Conservation (phyloP, 2,888 invertebrate genomes). For the Sphinx pinastri region DNA sequence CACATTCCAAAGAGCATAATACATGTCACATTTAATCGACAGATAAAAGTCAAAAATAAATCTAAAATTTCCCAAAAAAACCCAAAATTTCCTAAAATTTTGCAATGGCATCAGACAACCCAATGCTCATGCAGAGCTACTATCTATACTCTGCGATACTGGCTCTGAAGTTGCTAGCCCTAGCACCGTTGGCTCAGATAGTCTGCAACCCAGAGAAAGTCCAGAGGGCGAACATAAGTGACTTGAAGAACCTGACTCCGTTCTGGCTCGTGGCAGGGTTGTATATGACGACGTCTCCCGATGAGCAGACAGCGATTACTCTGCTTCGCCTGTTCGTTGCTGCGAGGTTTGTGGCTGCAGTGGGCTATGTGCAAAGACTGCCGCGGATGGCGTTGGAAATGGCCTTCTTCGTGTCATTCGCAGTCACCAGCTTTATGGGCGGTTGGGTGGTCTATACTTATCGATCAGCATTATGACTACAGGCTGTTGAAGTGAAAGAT, state of each 20-base stretch:
- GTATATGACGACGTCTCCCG: slow-evolving; percentile 58
- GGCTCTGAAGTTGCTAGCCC: slow-evolving; percentile 44
- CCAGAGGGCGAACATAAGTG: slow-evolving; percentile 56
- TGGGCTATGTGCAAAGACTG: slow-evolving; percentile 48
- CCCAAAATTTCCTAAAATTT: neutral
- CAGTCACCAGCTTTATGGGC: slow-evolving; percentile 55
- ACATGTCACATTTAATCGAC: too few relatives aligned
- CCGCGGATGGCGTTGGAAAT: slow-evolving; percentile 43
- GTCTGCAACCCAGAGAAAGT: slow-evolving; percentile 49
- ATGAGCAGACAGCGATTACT: slow-evolving; percentile 41
- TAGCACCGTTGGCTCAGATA: slow-evolving; percentile 51
- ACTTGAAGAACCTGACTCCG: slow-evolving; percentile 60
- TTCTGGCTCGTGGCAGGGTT: slow-evolving; percentile 64
- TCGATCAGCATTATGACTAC: slow-evolving; percentile 37
- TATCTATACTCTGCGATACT: slow-evolving; percentile 43
- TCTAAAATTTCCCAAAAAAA: slow-evolving; percentile 5
- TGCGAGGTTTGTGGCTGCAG: slow-evolving; percentile 49
- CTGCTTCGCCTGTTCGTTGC: slow-evolving; percentile 49
- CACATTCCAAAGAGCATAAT: neutral
- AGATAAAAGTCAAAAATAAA: neutral
- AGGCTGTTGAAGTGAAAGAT: slow-evolving; percentile 22
- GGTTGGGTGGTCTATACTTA: slow-evolving; percentile 54
- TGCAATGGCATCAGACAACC: neutral
- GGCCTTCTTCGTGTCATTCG: slow-evolving; percentile 56
- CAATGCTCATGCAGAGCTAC: slow-evolving; percentile 39